Evolutionary conservation across 2,113 vertebrate species (phyloP).

Genomic region (Antennarius striatus): DNA sequence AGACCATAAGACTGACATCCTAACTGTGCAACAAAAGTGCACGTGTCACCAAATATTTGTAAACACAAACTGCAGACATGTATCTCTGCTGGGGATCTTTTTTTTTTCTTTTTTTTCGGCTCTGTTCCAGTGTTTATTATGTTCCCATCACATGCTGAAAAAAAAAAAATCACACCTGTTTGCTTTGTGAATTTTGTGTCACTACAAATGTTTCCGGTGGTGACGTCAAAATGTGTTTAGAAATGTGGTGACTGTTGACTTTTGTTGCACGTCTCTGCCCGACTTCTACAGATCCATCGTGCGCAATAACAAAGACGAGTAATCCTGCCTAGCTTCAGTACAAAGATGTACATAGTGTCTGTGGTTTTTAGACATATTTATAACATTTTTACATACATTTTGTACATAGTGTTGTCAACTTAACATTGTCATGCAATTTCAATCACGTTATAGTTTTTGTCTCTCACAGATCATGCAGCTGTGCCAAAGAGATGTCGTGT

Average conservation of each 20-base stretch:
- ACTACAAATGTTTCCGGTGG: neutral
- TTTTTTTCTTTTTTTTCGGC: neutral
- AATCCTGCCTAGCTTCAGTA: constrained; percentile 55
- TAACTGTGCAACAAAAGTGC: constrained; percentile 50
- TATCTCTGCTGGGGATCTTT: constrained; percentile 4
- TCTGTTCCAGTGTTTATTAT: constrained; percentile 2
- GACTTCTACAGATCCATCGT: constrained; percentile 41
- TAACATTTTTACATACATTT: constrained; percentile 91
- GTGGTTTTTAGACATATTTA: constrained; percentile 83
- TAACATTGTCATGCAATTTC: constrained; percentile 84
- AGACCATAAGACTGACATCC: constrained; percentile 71
- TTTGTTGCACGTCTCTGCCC: constrained; percentile 40
- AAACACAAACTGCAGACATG: constrained; percentile 36
- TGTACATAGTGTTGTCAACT: constrained; percentile 93
- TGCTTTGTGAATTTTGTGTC: neutral
- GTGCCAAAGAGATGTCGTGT: constrained; percentile 84
- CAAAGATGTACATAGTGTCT: constrained; percentile 80
- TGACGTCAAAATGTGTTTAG: constrained; percentile 17
- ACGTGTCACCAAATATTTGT: constrained; percentile 48
- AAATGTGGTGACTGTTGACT: constrained; percentile 48
- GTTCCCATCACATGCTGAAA: constrained; percentile 36
- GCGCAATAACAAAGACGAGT: constrained; percentile 41
- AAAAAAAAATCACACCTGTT: constrained; percentile 2
- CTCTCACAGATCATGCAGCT: constrained; percentile 80
- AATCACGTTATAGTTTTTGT: constrained; percentile 63